A percentile compares a stretch with the other conserved stretches of the same genome.
Evolutionary conservation across 2,797 vertebrate species (phyloP).

Genomic region (Poecilia gillii): DNA sequence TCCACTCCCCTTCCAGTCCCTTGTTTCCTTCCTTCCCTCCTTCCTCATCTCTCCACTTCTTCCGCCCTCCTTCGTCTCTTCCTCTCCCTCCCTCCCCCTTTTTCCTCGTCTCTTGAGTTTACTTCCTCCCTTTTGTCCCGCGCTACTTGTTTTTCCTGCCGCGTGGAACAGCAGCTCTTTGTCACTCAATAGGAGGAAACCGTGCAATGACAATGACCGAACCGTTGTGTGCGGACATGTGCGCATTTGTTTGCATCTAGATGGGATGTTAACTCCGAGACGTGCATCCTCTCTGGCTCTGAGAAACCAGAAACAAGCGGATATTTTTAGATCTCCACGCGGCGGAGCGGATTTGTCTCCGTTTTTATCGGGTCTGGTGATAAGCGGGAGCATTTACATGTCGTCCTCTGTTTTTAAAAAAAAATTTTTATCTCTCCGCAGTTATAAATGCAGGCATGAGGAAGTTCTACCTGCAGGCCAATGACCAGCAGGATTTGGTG

Average conservation of each 20-base stretch:
- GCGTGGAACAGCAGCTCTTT: conserved; percentile 48
- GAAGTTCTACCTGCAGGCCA: conserved; percentile 96
- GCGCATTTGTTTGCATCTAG: conserved; percentile 34
- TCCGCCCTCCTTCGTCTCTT: conserved; percentile 14
- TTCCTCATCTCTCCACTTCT: conserved; percentile 19
- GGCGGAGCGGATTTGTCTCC: neutral
- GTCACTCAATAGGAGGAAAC: conserved; percentile 69
- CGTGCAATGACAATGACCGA: conserved; percentile 47
- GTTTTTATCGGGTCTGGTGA: neutral
- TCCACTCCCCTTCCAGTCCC: conserved; percentile 7
- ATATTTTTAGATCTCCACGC: conserved; percentile 56
- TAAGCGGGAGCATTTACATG: neutral
- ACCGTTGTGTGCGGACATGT: conserved; percentile 28
- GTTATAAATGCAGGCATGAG: conserved; percentile 97
- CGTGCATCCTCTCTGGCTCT: conserved; percentile 37
- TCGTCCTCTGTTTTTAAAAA: neutral
- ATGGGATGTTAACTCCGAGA: conserved; percentile 29
- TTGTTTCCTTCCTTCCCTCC: conserved; percentile 34
- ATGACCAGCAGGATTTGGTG: conserved; percentile 96
- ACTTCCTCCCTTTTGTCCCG: conserved; percentile 69
- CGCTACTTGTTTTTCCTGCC: conserved; percentile 42
- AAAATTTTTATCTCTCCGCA: conserved; percentile 57
- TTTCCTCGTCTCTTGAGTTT: conserved; percentile 36
- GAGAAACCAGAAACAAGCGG: conserved; percentile 35
- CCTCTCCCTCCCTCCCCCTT: conserved; percentile 19